Conservation (phyloP, 2,888 invertebrate genomes). For the Parnassius orleans region DNA sequence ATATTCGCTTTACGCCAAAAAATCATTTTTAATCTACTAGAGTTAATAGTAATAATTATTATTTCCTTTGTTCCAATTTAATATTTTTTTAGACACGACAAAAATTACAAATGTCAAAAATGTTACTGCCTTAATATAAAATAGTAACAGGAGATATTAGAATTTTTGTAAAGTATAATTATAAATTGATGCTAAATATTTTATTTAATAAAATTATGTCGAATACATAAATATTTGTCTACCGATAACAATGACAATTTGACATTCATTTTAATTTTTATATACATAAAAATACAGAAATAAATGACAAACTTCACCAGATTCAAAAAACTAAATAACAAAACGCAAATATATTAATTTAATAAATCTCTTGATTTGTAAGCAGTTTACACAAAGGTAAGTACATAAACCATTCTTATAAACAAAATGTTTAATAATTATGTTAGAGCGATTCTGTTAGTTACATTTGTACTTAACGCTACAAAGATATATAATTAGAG, state of each 20-base stretch:
- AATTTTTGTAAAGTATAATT: neutral
- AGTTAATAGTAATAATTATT: neutral
- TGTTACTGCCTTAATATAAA: neutral
- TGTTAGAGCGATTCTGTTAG: constrained; percentile 63
- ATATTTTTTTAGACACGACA: constrained; percentile 10
- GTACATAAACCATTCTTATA: constrained; percentile 73
- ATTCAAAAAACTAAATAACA: constrained; percentile 25
- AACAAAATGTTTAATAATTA: constrained; percentile 53
- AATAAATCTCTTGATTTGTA: constrained; percentile 33
- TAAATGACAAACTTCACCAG: constrained; percentile 8
- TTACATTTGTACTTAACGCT: constrained; percentile 72
- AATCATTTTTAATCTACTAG: constrained; percentile 2
- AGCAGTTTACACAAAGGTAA: constrained; percentile 49
- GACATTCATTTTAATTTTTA: constrained; percentile 6
- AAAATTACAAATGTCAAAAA: constrained; percentile 16
- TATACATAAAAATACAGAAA: constrained; percentile 1
- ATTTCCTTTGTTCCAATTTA: neutral
- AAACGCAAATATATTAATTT: constrained; percentile 31
- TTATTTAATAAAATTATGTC: constrained; percentile 1
- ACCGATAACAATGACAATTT: neutral
- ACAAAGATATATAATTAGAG: constrained; percentile 35
- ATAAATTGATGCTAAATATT: no score
- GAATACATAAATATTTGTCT: no score
- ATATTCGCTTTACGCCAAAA: constrained; percentile 4
- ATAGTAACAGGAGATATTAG: neutral